phyloP scores from a whole-genome alignment of 2,113 vertebrate species.

The Poeciliopsis turrubarensis region DNA sequence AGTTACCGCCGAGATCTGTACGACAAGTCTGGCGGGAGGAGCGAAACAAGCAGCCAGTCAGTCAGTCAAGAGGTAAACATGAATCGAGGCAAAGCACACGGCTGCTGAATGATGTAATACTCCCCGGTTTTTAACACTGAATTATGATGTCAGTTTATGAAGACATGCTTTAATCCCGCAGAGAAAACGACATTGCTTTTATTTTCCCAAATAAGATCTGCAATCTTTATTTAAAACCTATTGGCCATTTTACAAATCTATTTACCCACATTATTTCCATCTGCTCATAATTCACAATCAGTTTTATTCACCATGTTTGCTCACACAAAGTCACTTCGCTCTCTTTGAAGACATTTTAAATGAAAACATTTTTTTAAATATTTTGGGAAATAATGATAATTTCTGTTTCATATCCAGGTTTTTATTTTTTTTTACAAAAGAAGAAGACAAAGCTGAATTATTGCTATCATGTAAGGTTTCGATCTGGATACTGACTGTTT shows the following conservation, averaged over 20 bases:
- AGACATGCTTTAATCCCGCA: not conserved
- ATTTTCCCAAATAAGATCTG: not conserved
- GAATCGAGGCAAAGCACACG: constrained; percentile 1
- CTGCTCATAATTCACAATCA: too few species aligned
- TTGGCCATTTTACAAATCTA: not conserved
- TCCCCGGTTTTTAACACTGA: not conserved
- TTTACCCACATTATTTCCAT: too few species aligned
- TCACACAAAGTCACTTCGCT: not conserved
- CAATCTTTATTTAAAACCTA: not conserved
- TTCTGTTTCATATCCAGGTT: too few species aligned
- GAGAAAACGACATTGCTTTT: not conserved
- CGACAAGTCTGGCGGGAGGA: not conserved
- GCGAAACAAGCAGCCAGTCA: not conserved
- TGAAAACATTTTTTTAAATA: too few species aligned
- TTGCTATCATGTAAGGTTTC: too few species aligned
- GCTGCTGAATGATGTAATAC: not conserved
- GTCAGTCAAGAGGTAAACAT: constrained; percentile 1
- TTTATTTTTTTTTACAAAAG: too few species aligned
- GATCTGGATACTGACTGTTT: too few species aligned
- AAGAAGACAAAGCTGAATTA: too few species aligned
- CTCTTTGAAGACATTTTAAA: too few species aligned
- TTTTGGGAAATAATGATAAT: too few species aligned
- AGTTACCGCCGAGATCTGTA: not conserved
- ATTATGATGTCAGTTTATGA: not conserved
- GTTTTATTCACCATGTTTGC: not conserved